Percentiles rank a stretch among this genome's conserved stretches.
Evolutionary conservation across 2,888 invertebrate species (phyloP).

Genomic region (Drosophila atroscutellata): DNA sequence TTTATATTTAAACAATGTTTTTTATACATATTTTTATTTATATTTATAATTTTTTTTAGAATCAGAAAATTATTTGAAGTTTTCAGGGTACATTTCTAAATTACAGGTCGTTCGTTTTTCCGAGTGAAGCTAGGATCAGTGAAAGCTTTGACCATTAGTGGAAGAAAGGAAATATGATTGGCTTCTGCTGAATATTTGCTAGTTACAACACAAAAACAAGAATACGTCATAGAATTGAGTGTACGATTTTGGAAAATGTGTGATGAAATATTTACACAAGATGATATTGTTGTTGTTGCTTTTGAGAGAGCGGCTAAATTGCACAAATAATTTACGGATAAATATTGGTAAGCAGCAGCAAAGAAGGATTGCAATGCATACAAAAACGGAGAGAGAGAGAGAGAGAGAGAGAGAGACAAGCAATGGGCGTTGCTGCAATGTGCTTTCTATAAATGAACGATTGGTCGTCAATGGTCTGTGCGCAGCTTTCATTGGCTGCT

Average conservation of each 20-base stretch:
- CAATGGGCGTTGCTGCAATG: conserved; percentile 24
- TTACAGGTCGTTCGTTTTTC: background rate
- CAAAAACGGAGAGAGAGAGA: background rate
- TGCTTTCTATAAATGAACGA: conserved; percentile 20
- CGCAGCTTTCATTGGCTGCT: conserved; percentile 28
- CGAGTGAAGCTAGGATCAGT: background rate
- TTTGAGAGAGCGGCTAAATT: background rate
- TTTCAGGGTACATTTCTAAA: background rate
- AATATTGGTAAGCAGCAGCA: background rate
- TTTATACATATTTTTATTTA: background rate
- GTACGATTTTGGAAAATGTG: background rate
- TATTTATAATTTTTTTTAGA: background rate
- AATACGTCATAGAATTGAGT: background rate
- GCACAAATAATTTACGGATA: conserved; percentile 3
- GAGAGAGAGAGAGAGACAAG: background rate
- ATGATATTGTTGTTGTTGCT: background rate
- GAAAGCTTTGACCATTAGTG: background rate
- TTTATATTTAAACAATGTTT: background rate
- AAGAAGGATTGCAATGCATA: background rate
- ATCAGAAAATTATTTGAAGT: background rate
- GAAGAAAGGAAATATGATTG: background rate
- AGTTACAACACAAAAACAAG: too few species aligned
- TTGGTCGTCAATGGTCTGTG: conserved; percentile 36
- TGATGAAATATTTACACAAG: conserved; percentile 6
- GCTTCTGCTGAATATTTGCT: background rate